A percentile compares a stretch with the other conserved stretches of the same genome.
Evolutionary conservation across 2,888 invertebrate species (phyloP).

Genomic region (Ennomos fuscantarius): DNA sequence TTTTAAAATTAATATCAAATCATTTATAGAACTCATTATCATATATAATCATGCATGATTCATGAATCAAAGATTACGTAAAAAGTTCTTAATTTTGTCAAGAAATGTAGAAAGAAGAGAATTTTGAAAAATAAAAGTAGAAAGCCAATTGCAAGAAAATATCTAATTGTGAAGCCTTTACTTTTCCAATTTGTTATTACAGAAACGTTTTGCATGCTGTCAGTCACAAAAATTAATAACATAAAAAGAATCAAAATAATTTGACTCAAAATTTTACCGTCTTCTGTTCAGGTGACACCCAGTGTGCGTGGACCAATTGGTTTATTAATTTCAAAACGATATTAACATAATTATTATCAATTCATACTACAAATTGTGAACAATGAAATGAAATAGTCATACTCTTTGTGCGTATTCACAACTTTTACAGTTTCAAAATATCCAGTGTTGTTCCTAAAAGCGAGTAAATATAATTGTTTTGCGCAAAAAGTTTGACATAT

Average conservation of each 20-base stretch:
- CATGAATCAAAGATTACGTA: neutral
- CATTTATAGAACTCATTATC: too few species aligned
- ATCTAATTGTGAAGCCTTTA: slow-evolving; percentile 69
- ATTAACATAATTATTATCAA: slow-evolving; percentile 33
- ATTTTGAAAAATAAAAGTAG: slow-evolving; percentile 69
- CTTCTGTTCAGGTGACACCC: slow-evolving; percentile 82
- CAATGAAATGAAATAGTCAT: slow-evolving; percentile 38
- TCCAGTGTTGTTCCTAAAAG: slow-evolving; percentile 1
- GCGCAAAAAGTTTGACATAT: slow-evolving; percentile 47
- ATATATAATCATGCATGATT: neutral
- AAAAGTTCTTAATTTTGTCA: slow-evolving; percentile 49
- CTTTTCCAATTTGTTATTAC: slow-evolving; percentile 63
- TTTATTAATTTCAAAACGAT: slow-evolving; percentile 58
- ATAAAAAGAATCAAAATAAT: slow-evolving; percentile 58
- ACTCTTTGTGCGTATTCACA: slow-evolving; percentile 40
- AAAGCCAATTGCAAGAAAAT: slow-evolving; percentile 76
- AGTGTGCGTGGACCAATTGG: slow-evolving; percentile 78
- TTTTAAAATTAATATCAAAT: too few species aligned
- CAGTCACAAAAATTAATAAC: slow-evolving; percentile 78
- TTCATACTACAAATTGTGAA: slow-evolving; percentile 30
- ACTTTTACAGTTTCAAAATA: slow-evolving; percentile 9
- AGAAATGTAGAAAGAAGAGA: slow-evolving; percentile 50
- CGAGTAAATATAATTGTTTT: neutral
- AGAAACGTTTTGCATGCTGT: slow-evolving; percentile 72
- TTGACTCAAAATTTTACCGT: slow-evolving; percentile 79